A percentile compares a stretch with the other conserved stretches of the same genome.
Conservation (phyloP, 1,140 invertebrate genomes). For the Pemphigus obesinymphae region DNA sequence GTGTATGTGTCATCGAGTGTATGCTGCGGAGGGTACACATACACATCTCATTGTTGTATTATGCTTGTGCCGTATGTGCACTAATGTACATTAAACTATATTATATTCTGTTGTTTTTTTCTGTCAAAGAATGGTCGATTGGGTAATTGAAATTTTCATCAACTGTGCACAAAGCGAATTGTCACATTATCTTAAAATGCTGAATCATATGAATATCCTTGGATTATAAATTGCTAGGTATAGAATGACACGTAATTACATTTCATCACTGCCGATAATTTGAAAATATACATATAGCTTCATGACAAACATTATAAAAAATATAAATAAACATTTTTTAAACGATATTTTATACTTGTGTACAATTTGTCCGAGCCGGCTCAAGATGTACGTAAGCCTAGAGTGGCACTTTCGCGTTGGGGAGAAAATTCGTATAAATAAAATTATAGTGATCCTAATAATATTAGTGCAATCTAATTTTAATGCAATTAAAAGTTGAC, state of each 20-base stretch:
- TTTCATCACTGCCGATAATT: too few relatives aligned
- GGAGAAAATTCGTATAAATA: too few relatives aligned
- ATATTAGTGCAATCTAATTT: too few relatives aligned
- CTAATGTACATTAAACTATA: background rate
- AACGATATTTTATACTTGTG: too few relatives aligned
- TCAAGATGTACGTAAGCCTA: too few relatives aligned
- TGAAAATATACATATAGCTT: too few relatives aligned
- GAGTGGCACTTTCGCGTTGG: too few relatives aligned
- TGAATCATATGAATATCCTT: constrained; percentile 5
- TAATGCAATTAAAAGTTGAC: too few relatives aligned
- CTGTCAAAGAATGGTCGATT: background rate
- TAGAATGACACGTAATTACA: background rate
- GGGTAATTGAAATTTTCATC: constrained; percentile 2
- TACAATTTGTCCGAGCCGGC: too few relatives aligned
- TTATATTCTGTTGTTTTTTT: background rate
- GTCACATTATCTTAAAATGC: background rate
- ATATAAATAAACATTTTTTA: too few relatives aligned
- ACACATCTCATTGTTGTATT: background rate
- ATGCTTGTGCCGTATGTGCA: background rate
- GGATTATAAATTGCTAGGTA: background rate
- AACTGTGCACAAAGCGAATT: background rate
- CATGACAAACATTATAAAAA: too few relatives aligned
- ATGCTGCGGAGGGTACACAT: background rate
- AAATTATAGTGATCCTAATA: too few relatives aligned
- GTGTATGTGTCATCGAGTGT: constrained; percentile 18